A percentile compares a stretch with the other conserved stretches of the same genome.
These are phyloP conservation scores for Bombus waltoni DNA, from an alignment of 1,140 invertebrate species.

Conservation along the genomic window DNA sequence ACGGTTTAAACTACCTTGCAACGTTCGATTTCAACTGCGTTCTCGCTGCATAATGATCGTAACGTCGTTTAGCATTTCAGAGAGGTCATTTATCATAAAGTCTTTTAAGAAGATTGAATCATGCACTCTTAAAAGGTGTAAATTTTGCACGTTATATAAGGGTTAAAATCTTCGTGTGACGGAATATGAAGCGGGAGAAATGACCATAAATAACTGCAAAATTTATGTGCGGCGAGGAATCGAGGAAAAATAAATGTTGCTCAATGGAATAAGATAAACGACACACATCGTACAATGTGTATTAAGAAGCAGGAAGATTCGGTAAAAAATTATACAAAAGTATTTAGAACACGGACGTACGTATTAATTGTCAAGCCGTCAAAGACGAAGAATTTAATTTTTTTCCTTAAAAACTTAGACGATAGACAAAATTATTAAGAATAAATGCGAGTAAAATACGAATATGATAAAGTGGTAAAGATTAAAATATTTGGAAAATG, in stretches of 20 bases:
- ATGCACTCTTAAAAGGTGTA: not conserved
- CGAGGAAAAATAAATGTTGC: not conserved
- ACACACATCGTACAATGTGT: not conserved
- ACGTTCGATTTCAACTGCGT: not conserved
- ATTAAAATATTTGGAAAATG: too few relatives aligned
- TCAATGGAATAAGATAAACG: not conserved
- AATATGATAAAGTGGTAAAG: too few relatives aligned
- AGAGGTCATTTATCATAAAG: not conserved
- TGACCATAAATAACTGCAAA: not conserved
- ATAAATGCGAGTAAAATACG: too few relatives aligned
- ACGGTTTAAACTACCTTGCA: too few relatives aligned
- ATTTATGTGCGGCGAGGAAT: not conserved
- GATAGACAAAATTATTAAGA: too few relatives aligned
- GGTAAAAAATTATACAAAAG: not conserved
- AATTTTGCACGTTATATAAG: not conserved
- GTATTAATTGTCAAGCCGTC: too few relatives aligned
- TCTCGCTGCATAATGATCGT: not conserved
- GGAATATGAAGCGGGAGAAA: not conserved
- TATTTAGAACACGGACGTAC: not conserved
- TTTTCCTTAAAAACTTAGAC: too few relatives aligned
- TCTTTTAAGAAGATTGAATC: slow-evolving; percentile 1
- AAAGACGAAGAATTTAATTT: too few relatives aligned
- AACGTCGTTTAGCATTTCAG: not conserved
- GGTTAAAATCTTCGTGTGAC: not conserved
- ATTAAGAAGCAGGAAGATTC: not conserved